A percentile compares a stretch with the other conserved stretches of the same genome.
phyloP scores from a whole-genome alignment of 2,797 vertebrate genomes.

The Chromis chromis region DNA sequence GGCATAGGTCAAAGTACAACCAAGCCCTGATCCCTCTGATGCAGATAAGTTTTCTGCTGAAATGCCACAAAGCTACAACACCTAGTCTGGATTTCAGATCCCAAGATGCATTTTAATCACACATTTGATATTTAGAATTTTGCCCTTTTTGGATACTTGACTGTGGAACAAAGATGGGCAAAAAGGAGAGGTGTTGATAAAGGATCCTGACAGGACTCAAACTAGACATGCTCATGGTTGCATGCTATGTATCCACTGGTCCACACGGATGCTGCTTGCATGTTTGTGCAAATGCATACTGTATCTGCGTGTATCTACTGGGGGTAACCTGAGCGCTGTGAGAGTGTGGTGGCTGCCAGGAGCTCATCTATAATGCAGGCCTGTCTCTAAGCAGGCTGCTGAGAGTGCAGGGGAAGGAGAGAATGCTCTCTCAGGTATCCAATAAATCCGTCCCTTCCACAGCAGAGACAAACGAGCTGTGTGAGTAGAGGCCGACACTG shows the following conservation, averaged over 20 bases:
- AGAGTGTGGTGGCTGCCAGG: constrained; percentile 78
- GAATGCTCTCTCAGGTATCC: constrained; percentile 84
- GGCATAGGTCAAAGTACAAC: constrained; percentile 44
- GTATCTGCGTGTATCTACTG: constrained; percentile 61
- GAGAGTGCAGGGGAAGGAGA: constrained; percentile 88
- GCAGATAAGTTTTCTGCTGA: constrained; percentile 13
- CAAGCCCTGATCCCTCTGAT: constrained; percentile 23
- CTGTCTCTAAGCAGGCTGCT: constrained; percentile 78
- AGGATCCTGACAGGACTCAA: not conserved
- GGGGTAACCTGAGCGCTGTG: constrained; percentile 82
- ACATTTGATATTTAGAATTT: not conserved
- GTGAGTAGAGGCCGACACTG: constrained; percentile 66
- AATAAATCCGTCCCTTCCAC: constrained; percentile 83
- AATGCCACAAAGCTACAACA: constrained; percentile 1
- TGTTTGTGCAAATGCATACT: constrained; percentile 49
- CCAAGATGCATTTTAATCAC: not conserved
- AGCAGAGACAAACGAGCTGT: constrained; percentile 77
- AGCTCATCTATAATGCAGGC: constrained; percentile 86
- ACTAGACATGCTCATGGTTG: constrained; percentile 6
- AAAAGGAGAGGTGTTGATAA: not conserved
- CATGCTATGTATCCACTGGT: not conserved
- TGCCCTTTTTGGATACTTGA: not conserved
- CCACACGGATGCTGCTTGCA: constrained; percentile 20
- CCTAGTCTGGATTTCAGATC: not conserved
- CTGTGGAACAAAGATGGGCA: not conserved